These are phyloP conservation scores for Tiliacea aurago DNA, from an alignment of 2,888 invertebrate genomes.

Conservation along the genomic window DNA sequence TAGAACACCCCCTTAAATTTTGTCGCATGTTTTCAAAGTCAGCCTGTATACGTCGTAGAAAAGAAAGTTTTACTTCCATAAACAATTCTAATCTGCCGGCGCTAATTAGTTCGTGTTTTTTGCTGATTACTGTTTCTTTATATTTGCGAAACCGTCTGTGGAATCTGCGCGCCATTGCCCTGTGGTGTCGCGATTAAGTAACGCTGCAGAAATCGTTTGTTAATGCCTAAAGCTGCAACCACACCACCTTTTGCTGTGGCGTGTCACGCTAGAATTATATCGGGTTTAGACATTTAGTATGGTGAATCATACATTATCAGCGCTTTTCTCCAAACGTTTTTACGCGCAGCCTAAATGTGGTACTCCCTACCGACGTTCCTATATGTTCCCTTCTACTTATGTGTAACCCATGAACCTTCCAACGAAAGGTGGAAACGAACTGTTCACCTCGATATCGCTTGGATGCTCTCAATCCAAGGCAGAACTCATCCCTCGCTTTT, in stretches of 20 bases:
- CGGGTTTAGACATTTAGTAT: background rate
- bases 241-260: background rate
- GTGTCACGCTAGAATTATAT: background rate
- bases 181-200: slow-evolving; percentile 63
- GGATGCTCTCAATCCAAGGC: no score
- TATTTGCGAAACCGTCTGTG: slow-evolving; percentile 57
- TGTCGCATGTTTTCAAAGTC: no score
- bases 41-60: slow-evolving; percentile 17
- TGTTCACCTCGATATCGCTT: no score
- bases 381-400: background rate
- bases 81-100: slow-evolving; percentile 18
- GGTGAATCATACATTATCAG: background rate
- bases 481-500: no score
- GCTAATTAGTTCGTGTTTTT: slow-evolving; percentile 31
- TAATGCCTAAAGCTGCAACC: slow-evolving; percentile 10
- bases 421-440: background rate
- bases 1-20: no score
- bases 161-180: slow-evolving; percentile 49
- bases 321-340: background rate
- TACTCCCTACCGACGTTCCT: background rate
- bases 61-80: slow-evolving; percentile 11
- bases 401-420: no score
- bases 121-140: slow-evolving; percentile 38
- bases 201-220: slow-evolving; percentile 49
- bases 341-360: background rate